Conservation (phyloP, 2,113 vertebrate genomes). For the Sinosuthora webbiana region DNA sequence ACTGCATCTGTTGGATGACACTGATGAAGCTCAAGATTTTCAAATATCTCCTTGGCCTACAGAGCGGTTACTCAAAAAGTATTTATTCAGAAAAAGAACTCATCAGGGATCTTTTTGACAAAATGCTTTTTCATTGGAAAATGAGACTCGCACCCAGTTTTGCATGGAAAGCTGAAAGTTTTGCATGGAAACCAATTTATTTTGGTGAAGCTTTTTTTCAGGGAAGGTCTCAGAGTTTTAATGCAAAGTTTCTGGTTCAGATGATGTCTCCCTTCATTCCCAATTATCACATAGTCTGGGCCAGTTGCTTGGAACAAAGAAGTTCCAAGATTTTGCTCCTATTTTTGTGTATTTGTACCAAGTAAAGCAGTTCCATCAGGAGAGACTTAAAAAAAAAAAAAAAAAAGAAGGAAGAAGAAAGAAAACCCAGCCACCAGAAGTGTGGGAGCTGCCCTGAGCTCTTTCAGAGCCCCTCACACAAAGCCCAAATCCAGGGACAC, state of each 20-base stretch:
- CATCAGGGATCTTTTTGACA: conserved; percentile 10
- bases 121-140: background rate
- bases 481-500: accelerated
- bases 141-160: background rate
- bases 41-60: background rate
- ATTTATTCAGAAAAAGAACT: background rate
- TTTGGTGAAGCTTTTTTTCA: background rate
- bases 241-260: background rate
- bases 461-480: background rate
- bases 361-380: background rate
- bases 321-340: background rate
- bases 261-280: background rate
- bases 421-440: background rate
- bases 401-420: no score
- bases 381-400: background rate
- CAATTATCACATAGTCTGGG: background rate
- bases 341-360: background rate
- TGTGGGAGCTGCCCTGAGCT: background rate
- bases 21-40: conserved; percentile 12
- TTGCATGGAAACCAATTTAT: background rate
- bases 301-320: background rate
- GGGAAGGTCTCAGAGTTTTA: background rate
- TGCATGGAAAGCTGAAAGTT: background rate
- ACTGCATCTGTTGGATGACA: conserved; percentile 10
- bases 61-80: background rate